Base-by-base conservation (phyloP, 2,113 vertebrate genomes). In the Cariama cristata region DNA sequence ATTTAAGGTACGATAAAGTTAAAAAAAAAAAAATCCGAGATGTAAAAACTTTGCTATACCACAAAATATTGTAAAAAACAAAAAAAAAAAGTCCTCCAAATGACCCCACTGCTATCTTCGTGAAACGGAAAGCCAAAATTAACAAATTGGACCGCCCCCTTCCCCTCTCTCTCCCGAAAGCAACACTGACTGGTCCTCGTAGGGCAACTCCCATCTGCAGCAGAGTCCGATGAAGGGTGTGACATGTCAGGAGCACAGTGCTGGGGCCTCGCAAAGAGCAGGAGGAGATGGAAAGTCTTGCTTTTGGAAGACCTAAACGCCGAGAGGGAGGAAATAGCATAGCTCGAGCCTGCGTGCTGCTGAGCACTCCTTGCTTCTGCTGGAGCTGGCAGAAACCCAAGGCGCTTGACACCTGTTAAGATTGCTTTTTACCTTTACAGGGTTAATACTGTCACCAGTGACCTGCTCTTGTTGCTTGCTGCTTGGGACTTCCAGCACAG, bases 41-140 rank as follows among this genome's bases (percentile, higher is more conserved):
- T 71, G 91, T 73, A 9, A 88, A 97, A 97, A 95, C 91, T 96
- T 97, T 97, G 97, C 97, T 95, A 96, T 97, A 96, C 96, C 97
- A 96, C 96, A 96, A 73, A 98, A 97, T 98, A 97, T 96, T 98
- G 97, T 97, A 98, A 98, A 98, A 96, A 97, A 84, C 20, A 97
- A 97, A 97, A 96, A 95, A 74, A 68, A 33, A 2, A 10, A 8
- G 3, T n/a, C 12, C 26, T 68, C 38, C 3, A 12, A 30, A 73
- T 62, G 38, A 79, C 8, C 32, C 49, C 38, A 6, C 35, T 68
- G 40, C 40, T 62, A 72, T 9, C 52, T 67, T n/a, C 1, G 21
- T 75, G 73, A 40, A 91, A 62, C 1, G 3, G 53, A 82, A 89
- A 75, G 44, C 32, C 45, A 66, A 68, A 53, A 49, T n/a, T 5